Evolutionary conservation across 2,888 invertebrate genomes (phyloP), one percentile per base, ranked within the genome.

Genomic region (Eupithecia tripunctaria): DNA sequence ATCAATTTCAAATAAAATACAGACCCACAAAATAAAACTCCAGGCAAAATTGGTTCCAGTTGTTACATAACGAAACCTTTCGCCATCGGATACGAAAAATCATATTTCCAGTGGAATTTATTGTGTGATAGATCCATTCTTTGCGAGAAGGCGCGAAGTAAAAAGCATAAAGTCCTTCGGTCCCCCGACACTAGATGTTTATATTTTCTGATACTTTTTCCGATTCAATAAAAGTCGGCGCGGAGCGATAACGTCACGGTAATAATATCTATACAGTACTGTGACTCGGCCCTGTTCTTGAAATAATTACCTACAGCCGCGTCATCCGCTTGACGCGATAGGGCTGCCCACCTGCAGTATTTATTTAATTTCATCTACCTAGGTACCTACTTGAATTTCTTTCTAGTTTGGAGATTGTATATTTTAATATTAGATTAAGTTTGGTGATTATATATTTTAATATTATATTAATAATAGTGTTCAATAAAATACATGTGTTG

Each of bases 211-310:
- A 72, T 79, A 76, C 68, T 73, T 78, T 78, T 79, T 80, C 73
- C 70, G 73, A 75, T 81, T 76, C 76, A 75, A 79, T 79, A 76
- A 80, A 75, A 70, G 76, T 77, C 72, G 64, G 69, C 63, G 70
- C 79, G 78, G 71, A 64, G 70, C 78, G 78, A 80, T 81, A 78
- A n/a, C n/a, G n/a, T n/a, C n/a, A n/a, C n/a, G n/a, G n/a, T n/a
- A n/a, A n/a, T n/a, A n/a, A n/a, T n/a, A n/a, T n/a, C n/a, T n/a
- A n/a, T n/a, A n/a, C n/a, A n/a, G n/a, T n/a, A n/a, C n/a, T n/a
- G n/a, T n/a, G n/a, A n/a, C n/a, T n/a, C n/a, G n/a, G n/a, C n/a
- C n/a, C n/a, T n/a, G n/a, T n/a, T n/a, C n/a, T n/a, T n/a, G n/a
- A n/a, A n/a, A n/a, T n/a, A n/a, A n/a, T n/a, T n/a, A n/a, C n/a